phyloP scores from a whole-genome alignment of 2,888 invertebrate genomes.

The Phalera bucephala region DNA sequence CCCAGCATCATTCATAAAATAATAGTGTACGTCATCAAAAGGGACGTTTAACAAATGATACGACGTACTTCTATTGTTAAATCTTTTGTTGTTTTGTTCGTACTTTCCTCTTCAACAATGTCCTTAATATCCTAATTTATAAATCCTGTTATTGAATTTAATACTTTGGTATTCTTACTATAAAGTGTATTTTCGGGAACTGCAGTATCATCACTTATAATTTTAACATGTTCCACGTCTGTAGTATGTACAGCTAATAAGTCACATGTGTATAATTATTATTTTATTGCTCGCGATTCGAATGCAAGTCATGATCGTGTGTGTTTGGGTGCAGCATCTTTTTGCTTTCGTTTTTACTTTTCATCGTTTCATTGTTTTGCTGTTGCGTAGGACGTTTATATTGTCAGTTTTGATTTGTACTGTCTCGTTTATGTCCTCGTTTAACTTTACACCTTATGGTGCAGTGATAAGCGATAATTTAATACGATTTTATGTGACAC shows the following conservation, averaged over 20 bases:
- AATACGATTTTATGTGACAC: slow-evolving; percentile 19
- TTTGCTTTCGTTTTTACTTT: slow-evolving; percentile 53
- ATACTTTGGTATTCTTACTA: slow-evolving; percentile 9
- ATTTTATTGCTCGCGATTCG: slow-evolving; percentile 74
- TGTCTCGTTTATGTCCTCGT: slow-evolving; percentile 36
- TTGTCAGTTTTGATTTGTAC: slow-evolving; percentile 51
- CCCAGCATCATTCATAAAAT: slow-evolving; percentile 77
- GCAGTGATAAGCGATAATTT: slow-evolving; percentile 28
- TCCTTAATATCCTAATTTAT: slow-evolving; percentile 41
- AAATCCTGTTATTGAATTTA: slow-evolving; percentile 16
- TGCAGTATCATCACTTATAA: slow-evolving; percentile 14
- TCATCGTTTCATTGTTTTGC: slow-evolving; percentile 61
- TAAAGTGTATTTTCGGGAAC: slow-evolving; percentile 19
- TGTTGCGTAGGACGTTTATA: slow-evolving; percentile 58
- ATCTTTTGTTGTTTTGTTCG: slow-evolving; percentile 74
- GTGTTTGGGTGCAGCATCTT: slow-evolving; percentile 61
- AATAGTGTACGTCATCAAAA: slow-evolving; percentile 78
- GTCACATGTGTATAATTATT: slow-evolving; percentile 81
- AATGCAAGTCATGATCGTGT: slow-evolving; percentile 69
- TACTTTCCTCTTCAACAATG: slow-evolving; percentile 37
- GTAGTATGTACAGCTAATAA: slow-evolving; percentile 73
- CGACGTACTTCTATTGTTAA: slow-evolving; percentile 76
- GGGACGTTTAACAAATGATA: slow-evolving; percentile 83
- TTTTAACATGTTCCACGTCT: slow-evolving; percentile 59
- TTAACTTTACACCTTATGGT: slow-evolving; percentile 43